Evolutionary conservation across 2,888 invertebrate species (phyloP).

Genomic region (Lampropteryx suffumata): DNA sequence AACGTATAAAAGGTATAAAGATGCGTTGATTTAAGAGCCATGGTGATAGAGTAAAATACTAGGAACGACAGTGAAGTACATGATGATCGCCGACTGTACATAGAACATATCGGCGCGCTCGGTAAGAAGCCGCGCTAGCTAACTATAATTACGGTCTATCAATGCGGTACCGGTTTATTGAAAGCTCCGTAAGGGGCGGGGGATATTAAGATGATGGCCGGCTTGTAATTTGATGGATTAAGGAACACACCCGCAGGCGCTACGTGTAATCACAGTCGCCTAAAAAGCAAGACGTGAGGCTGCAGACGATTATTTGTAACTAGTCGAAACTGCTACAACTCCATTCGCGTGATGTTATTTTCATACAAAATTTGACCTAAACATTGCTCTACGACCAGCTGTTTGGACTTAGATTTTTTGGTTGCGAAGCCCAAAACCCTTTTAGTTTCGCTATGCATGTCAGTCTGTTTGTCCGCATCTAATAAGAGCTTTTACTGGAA

Average conservation of each 20-base stretch:
- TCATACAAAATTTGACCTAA: no score
- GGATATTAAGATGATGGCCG: slow-evolving; percentile 78
- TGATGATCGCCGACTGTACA: background rate
- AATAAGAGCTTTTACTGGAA: no score
- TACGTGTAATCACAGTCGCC: slow-evolving; percentile 66
- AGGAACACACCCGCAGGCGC: slow-evolving; percentile 74
- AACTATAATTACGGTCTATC: slow-evolving; percentile 78
- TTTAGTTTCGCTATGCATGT: no score
- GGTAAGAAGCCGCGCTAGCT: slow-evolving; percentile 21
- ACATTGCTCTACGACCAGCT: no score
- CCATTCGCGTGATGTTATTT: no score
- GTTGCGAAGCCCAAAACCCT: no score
- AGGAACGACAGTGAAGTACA: no score
- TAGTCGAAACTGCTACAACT: slow-evolving; percentile 28
- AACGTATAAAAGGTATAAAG: no score
- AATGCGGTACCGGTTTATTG: slow-evolving; percentile 79
- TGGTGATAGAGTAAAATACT: no score
- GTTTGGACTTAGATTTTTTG: no score
- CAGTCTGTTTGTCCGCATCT: no score
- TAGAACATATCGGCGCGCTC: slow-evolving; percentile 10
- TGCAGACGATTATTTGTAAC: slow-evolving; percentile 31
- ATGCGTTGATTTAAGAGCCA: no score
- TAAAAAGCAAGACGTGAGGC: slow-evolving; percentile 59
- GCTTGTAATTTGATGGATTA: slow-evolving; percentile 80
- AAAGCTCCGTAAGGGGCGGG: slow-evolving; percentile 76